Percentiles rank a stretch among this genome's conserved stretches.
phyloP scores from a whole-genome alignment of 2,113 vertebrate species.

The Chascanopsetta lugubris region DNA sequence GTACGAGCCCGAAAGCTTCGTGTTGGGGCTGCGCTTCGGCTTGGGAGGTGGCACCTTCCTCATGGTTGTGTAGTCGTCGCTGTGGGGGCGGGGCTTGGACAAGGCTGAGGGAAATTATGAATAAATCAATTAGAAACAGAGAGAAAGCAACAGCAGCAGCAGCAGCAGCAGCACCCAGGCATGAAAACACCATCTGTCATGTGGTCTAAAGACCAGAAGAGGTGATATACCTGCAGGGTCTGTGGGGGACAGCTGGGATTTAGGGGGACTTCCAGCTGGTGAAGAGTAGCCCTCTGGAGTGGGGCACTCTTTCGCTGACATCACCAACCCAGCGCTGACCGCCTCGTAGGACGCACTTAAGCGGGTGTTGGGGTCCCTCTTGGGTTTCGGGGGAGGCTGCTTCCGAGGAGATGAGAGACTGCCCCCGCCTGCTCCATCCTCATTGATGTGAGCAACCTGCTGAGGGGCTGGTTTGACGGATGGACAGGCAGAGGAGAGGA shows the following conservation, averaged over 20 bases:
- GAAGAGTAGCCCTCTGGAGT: constrained; percentile 84
- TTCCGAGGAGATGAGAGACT: constrained; percentile 91
- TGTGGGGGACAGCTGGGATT: constrained; percentile 78
- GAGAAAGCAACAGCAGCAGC: constrained; percentile 12
- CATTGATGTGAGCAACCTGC: constrained; percentile 83
- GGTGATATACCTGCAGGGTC: constrained; percentile 74
- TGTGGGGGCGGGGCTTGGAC: constrained; percentile 92
- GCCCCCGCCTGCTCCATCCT: constrained; percentile 75
- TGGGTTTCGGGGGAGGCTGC: constrained; percentile 97
- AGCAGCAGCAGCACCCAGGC: background rate
- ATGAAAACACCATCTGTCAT: constrained; percentile 37
- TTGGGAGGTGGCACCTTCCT: constrained; percentile 97
- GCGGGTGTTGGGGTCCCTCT: constrained; percentile 95
- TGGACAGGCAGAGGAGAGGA: constrained; percentile 79
- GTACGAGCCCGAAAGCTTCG: constrained; percentile 92
- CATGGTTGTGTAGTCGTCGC: constrained; percentile 95
- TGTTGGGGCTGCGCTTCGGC: constrained; percentile 94
- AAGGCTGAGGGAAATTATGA: constrained; percentile 74
- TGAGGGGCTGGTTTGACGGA: constrained; percentile 86
- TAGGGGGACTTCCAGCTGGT: constrained; percentile 78
- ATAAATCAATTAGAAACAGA: constrained; percentile 17
- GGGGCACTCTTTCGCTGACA: constrained; percentile 86
- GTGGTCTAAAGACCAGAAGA: constrained; percentile 15
- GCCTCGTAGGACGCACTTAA: constrained; percentile 96
- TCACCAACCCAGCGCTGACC: constrained; percentile 89